A percentile compares a stretch with the other conserved stretches of the same genome.
phyloP scores from a whole-genome alignment of 2,113 vertebrate species.

The Apodemus speciosus region DNA sequence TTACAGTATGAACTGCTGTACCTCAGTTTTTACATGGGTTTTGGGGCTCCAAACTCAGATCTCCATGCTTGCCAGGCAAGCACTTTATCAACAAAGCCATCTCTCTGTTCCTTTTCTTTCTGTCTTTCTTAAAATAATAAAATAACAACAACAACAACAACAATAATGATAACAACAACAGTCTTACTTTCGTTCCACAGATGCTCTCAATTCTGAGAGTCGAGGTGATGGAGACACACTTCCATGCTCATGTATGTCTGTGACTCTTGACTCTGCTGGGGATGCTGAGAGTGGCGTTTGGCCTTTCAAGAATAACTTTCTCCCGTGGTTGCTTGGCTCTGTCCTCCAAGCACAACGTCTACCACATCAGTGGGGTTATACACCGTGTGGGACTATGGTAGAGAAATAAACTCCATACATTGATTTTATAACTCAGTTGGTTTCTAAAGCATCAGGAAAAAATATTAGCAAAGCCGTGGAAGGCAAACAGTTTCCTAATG shows the following conservation, averaged over 20 bases:
- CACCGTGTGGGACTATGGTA: not conserved
- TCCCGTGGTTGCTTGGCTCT: not conserved
- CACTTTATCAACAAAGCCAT: not conserved
- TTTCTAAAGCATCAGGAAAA: conserved; percentile 57
- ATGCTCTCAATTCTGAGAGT: conserved; percentile 36
- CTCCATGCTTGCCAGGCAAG: not conserved
- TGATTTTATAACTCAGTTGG: conserved; percentile 61
- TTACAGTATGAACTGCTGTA: not conserved
- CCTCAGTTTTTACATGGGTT: not conserved
- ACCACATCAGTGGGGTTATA: not conserved
- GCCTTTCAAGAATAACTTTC: conserved; percentile 42
- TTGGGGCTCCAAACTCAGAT: not conserved
- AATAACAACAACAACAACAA: not conserved
- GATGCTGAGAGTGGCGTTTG: conserved; percentile 43
- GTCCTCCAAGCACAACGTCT: not conserved
- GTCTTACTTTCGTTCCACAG: not conserved
- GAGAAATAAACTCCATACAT: conserved; percentile 35
- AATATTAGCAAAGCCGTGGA: conserved; percentile 48
- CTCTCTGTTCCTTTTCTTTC: not conserved
- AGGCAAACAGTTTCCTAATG: conserved; percentile 52
- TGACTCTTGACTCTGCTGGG: conserved; percentile 33
- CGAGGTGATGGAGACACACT: not conserved
- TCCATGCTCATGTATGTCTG: not conserved
- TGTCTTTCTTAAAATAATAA: not conserved
- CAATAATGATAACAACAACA: not conserved